Evolutionary conservation across 1,140 invertebrate genomes (phyloP), one percentile per base, ranked within the genome.

Genomic region (Papilio machaon): DNA sequence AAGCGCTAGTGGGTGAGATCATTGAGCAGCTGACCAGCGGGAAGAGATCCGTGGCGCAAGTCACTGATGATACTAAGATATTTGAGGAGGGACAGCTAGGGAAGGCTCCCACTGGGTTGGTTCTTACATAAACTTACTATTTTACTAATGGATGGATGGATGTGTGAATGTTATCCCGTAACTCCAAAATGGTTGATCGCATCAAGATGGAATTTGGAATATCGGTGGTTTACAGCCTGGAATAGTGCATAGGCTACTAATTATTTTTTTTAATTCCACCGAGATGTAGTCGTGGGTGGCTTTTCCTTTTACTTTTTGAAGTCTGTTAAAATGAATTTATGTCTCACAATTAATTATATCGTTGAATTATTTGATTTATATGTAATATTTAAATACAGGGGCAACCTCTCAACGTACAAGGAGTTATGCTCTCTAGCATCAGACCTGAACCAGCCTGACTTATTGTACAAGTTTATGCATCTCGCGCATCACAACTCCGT

Each of bases 391-490:
- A 83, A n/a, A 91, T 90, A 46, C 87, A 98, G 97, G 1, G 97
- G 97, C 19, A 97, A 97, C 85, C 94, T 99, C 47, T 98, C 98
- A 9, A 99, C 98, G 0, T 99, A 99, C 89, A 98, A 98, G 91
- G 98, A 99, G 94, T 95, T 99, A 5, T 99, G 98, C 94, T 97
- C 98, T 0, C 95, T 99, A 15, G 98, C 98, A 1, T 98, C 98
- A 7, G 98, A 99, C 94, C 95, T 99, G 49, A 99, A 99, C 89
- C 97, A 99, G 90, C 98, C 98, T 0, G 98, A 99, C 92, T 95
- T 99, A 67, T 96, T 99, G 82, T 99, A 99, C 93, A 98, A 98
- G 93, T 99, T 99, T 90, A 98, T 99, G 97, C 97, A 99, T 92
- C 94, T 99, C 80, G 98, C 98, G 6, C 98, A 99, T 95, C 97